Percentiles rank a stretch among this genome's conserved stretches.
These are phyloP conservation scores for Caenorhabditis sp. DNA, from an alignment of 2,888 invertebrate genomes.

Conservation along the genomic window DNA sequence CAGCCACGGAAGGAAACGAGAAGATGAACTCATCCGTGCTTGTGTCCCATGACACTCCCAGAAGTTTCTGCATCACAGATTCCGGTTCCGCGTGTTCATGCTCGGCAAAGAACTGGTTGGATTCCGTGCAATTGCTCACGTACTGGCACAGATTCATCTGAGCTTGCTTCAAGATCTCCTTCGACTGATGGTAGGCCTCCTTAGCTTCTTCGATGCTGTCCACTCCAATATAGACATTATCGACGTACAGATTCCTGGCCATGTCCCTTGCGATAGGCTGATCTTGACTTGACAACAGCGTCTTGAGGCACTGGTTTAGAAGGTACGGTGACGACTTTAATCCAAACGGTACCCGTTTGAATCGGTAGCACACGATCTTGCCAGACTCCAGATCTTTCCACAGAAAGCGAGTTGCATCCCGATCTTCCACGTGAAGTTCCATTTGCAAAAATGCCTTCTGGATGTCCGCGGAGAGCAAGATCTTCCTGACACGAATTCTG, in stretches of 20 bases:
- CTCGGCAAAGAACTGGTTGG: slow-evolving; percentile 1
- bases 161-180: slow-evolving; percentile 1
- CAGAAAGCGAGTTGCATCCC: slow-evolving; percentile 59
- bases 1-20: background rate
- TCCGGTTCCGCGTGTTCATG: background rate
- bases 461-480: slow-evolving; percentile 58
- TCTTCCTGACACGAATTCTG: slow-evolving; percentile 25
- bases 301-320: no score
- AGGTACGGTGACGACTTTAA: slow-evolving; percentile 55
- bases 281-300: no score
- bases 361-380: slow-evolving; percentile 33
- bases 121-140: background rate
- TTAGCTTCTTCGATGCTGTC: background rate
- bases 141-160: slow-evolving; percentile 22
- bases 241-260: slow-evolving; percentile 13
- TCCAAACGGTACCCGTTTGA: slow-evolving; percentile 64
- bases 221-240: slow-evolving; percentile 26
- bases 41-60: slow-evolving; percentile 19
- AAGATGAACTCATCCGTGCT: background rate
- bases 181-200: background rate
- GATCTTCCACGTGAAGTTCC: slow-evolving; percentile 41
- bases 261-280: background rate
- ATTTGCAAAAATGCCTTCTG: slow-evolving; percentile 69
- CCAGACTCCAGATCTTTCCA: slow-evolving; percentile 28
- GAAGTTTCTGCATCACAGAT: slow-evolving; percentile 6